These are phyloP conservation scores for Hemibagrus guttatus DNA, from an alignment of 2,797 vertebrate species.

Conservation along the genomic window DNA sequence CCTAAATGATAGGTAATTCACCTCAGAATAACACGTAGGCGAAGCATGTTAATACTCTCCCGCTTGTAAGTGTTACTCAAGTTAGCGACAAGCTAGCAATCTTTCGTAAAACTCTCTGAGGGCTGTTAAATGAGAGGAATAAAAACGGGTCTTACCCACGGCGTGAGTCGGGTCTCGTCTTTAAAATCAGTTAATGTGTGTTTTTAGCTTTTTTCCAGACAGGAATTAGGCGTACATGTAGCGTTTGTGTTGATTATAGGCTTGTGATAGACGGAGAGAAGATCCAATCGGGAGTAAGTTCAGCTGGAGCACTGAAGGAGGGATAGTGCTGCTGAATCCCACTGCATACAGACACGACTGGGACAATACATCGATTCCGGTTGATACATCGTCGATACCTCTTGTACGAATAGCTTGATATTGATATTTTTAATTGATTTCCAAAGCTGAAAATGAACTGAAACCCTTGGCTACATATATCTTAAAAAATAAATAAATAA, in stretches of 20 bases:
- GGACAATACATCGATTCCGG: neutral
- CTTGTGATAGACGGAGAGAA: constrained; percentile 20
- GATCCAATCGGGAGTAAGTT: neutral
- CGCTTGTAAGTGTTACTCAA: neutral
- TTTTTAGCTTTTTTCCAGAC: neutral
- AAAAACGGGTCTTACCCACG: constrained; percentile 42
- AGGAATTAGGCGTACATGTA: neutral
- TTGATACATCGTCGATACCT: neutral
- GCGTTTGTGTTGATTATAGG: constrained; percentile 23
- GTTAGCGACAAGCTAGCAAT: constrained; percentile 17
- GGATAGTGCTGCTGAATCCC: neutral
- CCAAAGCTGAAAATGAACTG: neutral
- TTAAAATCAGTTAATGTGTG: constrained; percentile 11
- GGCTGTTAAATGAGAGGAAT: neutral
- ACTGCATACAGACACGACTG: neutral
- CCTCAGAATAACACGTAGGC: constrained; percentile 9
- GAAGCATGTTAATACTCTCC: neutral
- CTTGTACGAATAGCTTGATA: neutral
- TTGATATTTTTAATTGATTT: neutral
- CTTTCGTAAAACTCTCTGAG: neutral
- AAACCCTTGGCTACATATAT: neutral
- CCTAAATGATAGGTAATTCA: neutral
- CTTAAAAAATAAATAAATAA: neutral
- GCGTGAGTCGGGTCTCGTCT: neutral
- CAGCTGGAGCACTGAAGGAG: neutral